Base-by-base conservation (phyloP, 2,888 invertebrate genomes). In the Macaria liturata region DNA sequence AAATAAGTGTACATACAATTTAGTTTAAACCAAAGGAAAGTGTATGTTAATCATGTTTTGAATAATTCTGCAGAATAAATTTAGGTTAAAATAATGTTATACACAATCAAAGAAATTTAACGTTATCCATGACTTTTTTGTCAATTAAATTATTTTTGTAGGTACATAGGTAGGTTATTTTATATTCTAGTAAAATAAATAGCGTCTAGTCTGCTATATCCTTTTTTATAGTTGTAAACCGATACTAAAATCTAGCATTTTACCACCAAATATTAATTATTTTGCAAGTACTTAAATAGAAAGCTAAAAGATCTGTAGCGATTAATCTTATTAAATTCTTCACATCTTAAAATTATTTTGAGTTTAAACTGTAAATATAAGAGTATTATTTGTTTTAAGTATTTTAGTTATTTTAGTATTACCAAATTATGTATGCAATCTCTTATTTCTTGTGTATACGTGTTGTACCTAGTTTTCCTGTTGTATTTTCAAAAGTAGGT, bases 281-380 rank as follows among this genome's bases (percentile, higher is more conserved):
- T 64, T 68, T 69, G 69, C 78, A 7, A 37, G 85, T 86, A 86
- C 86, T 86, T 86, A 86, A 86, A 67, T 82, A 83, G 61, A 48
- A 54, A 40, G 34, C 47, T 47, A 30, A 44, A 44, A 48, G 46
- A 7, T 37, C 4, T 7, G 34, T 7, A 7, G 4, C 4, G 34
- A 37, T 37, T 6, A 7, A 6, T 37, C 3, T 6, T 6, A 6
- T 37, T 37, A 3, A 34, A 34, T 6, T 34, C n/a, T 1, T 20
- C 7, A 37, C 7, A 37, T 37, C 4, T 7, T n/a, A 3, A 37
- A 4, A 37, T 37, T 37, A 6, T 37, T 6, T 6, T 2, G 34
- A 37, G 34, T 2, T 37, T 37, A 37, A 6, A 6, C 5, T 37
- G 34, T 37, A 37, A 37, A 37, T 37, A 37, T 4, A 7, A 37